Percentiles rank a stretch among this genome's conserved stretches.
Conservation (phyloP, 2,113 vertebrate genomes). For the Otis tarda region DNA sequence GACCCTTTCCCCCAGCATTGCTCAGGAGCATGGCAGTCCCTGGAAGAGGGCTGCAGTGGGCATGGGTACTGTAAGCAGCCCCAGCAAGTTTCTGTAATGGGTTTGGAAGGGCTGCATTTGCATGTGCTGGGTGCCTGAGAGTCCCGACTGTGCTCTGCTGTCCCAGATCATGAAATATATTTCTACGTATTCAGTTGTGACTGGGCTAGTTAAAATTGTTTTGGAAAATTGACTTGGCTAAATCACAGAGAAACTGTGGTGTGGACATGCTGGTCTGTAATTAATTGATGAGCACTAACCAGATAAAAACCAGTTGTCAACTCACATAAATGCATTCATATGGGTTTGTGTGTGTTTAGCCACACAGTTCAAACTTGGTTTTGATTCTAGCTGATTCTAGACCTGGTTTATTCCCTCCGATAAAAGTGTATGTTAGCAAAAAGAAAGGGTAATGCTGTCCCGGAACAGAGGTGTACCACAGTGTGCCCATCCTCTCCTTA, state of each 20-base stretch:
- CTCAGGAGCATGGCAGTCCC: neutral
- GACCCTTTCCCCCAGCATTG: neutral
- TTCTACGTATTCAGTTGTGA: neutral
- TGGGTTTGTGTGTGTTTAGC: neutral
- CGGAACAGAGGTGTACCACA: neutral
- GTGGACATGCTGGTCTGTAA: neutral
- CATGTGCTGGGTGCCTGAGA: neutral
- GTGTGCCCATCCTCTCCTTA: neutral
- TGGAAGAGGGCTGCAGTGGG: neutral
- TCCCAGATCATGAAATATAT: neutral
- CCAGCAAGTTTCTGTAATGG: neutral
- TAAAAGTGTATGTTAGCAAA: neutral
- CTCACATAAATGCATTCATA: neutral
- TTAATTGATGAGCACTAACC: constrained; percentile 12
- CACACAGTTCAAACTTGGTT: neutral
- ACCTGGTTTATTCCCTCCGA: neutral
- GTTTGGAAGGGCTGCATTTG: neutral
- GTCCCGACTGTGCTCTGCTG: neutral
- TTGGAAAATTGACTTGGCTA: constrained; percentile 36
- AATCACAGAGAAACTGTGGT: neutral
- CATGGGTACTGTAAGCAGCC: neutral
- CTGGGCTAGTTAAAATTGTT: neutral
- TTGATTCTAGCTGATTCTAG: neutral
- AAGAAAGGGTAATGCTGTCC: neutral
- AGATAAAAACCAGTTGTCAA: constrained; percentile 2